These are phyloP conservation scores for Tigriopus japonicus DNA, from an alignment of 1,140 invertebrate species.

Conservation along the genomic window DNA sequence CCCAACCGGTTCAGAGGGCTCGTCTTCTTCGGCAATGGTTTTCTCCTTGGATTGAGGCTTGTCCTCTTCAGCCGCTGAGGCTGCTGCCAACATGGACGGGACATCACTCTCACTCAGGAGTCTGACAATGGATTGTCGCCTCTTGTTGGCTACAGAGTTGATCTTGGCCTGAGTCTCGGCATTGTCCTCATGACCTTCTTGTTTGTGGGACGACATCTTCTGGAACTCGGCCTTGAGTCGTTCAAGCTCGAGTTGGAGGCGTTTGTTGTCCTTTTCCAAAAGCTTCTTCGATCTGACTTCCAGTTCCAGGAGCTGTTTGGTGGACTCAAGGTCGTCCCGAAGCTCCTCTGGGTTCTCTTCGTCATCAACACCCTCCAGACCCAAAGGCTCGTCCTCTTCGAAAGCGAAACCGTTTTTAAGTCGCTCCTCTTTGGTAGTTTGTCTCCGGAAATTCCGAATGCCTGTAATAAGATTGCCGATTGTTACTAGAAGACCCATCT, in stretches of 20 bases:
- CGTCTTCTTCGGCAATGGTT: slow-evolving; percentile 43
- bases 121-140: slow-evolving; percentile 10
- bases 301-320: slow-evolving; percentile 66
- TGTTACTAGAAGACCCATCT: too few relatives aligned
- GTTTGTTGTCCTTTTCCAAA: slow-evolving; percentile 62
- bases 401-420: slow-evolving; percentile 18
- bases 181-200: slow-evolving; percentile 4
- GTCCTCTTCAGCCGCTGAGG: slow-evolving; percentile 15
- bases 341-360: slow-evolving; percentile 74
- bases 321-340: slow-evolving; percentile 71
- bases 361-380: slow-evolving; percentile 48
- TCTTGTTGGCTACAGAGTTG: slow-evolving; percentile 13
- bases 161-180: neutral
- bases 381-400: slow-evolving; percentile 30
- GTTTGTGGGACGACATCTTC: slow-evolving; percentile 20
- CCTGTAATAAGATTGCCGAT: slow-evolving; percentile 30
- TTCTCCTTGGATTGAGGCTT: slow-evolving; percentile 31
- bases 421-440: slow-evolving; percentile 71
- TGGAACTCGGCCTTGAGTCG: slow-evolving; percentile 24
- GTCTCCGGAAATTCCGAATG: slow-evolving; percentile 59
- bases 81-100: neutral
- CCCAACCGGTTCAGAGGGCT: slow-evolving; percentile 23
- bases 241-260: slow-evolving; percentile 35
- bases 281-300: slow-evolving; percentile 68
- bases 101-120: slow-evolving; percentile 6